Percentiles rank a stretch among this genome's conserved stretches.
Evolutionary conservation across 2,113 vertebrate species (phyloP).

Genomic region (Trematomus loennbergii): DNA sequence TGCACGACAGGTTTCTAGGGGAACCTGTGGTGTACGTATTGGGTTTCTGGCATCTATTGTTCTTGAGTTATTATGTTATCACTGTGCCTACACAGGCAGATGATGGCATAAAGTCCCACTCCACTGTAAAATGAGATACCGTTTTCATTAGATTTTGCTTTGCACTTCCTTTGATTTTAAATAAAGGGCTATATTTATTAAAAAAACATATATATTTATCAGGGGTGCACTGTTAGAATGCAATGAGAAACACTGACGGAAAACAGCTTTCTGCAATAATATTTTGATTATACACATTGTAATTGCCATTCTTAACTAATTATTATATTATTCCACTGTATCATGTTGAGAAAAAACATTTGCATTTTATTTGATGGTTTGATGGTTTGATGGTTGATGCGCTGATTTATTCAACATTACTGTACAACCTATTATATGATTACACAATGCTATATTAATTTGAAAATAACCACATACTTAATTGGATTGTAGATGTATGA

Average conservation of each 20-base stretch:
- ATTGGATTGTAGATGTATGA: not conserved
- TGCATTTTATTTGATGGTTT: too few species aligned
- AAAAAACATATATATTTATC: not conserved
- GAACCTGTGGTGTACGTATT: conserved; percentile 39
- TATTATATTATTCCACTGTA: not conserved
- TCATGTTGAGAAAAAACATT: too few species aligned
- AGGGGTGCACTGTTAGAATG: not conserved
- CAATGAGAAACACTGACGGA: not conserved
- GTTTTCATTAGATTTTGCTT: conserved; percentile 10
- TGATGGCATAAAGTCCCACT: conserved; percentile 29
- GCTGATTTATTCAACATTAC: not conserved
- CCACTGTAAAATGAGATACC: conserved; percentile 23
- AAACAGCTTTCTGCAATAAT: conserved; percentile 1
- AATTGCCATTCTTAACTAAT: conserved; percentile 1
- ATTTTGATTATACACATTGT: not conserved
- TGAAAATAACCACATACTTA: not conserved
- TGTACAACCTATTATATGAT: not conserved
- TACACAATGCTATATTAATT: not conserved
- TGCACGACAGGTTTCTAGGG: conserved; percentile 29
- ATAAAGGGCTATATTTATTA: conserved; percentile 6
- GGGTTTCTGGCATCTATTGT: conserved; percentile 57
- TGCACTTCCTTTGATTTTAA: conserved; percentile 12
- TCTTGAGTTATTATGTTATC: conserved; percentile 51
- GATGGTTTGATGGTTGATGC: not conserved
- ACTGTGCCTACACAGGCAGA: conserved; percentile 49